Conservation (phyloP, 2,888 invertebrate species). For the Aphidius colemani region DNA sequence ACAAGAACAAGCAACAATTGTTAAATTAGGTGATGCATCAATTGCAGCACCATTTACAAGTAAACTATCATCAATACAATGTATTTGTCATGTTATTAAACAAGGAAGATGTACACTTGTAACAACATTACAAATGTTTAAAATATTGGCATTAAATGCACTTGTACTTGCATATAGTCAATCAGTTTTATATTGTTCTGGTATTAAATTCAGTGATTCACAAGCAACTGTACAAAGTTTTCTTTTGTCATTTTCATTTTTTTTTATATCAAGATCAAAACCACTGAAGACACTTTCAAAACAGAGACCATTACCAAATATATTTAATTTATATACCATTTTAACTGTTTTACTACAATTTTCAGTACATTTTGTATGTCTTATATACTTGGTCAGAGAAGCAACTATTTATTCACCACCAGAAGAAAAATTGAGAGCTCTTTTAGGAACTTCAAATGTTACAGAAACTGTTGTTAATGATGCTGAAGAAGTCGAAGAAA, state of each 20-base stretch:
- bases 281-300: conserved; percentile 91
- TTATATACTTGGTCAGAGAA: conserved; percentile 86
- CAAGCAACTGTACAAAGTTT: conserved; percentile 98
- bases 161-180: conserved; percentile 97
- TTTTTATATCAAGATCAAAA: conserved; percentile 98
- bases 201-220: conserved; percentile 95
- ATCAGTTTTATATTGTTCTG: conserved; percentile 96
- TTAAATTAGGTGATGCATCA: conserved; percentile 96
- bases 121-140: conserved; percentile 99
- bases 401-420: conserved; percentile 73
- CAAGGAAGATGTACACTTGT: conserved; percentile 99
- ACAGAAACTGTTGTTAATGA: conserved; percentile 27
- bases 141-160: conserved; percentile 97
- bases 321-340: conserved; percentile 97
- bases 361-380: conserved; percentile 88
- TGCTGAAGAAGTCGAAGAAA: conserved; percentile 71
- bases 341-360: conserved; percentile 94
- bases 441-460: conserved; percentile 37
- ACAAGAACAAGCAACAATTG: conserved; percentile 83
- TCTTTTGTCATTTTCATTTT: conserved; percentile 92
- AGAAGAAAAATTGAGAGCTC: conserved; percentile 60
- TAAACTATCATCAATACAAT: conserved; percentile 91
- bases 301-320: conserved; percentile 94
- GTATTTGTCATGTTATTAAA: conserved; percentile 98
- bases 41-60: conserved; percentile 99